Percentiles rank a stretch among this genome's conserved stretches.
These are phyloP conservation scores for Lutjanus campechanus DNA, from an alignment of 2,797 vertebrate genomes.

Conservation along the genomic window DNA sequence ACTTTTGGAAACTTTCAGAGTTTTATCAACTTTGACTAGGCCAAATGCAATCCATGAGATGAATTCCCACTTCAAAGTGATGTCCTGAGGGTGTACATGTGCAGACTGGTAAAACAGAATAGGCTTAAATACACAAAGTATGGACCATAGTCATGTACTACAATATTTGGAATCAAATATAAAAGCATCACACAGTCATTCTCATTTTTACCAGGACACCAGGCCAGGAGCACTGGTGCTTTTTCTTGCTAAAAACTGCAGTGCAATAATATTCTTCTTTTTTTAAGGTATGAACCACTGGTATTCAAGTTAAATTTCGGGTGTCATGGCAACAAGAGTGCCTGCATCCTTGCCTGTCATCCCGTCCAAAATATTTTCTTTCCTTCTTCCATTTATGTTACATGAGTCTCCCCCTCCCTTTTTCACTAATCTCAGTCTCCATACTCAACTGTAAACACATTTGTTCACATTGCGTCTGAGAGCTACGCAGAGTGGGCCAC, in stretches of 20 bases:
- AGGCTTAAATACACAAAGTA: background rate
- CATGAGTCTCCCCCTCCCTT: background rate
- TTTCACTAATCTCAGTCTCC: conserved; percentile 4
- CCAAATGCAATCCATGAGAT: conserved; percentile 1
- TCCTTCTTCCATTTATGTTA: background rate
- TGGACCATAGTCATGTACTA: background rate
- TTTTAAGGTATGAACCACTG: background rate
- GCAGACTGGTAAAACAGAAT: conserved; percentile 1
- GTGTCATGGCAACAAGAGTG: background rate
- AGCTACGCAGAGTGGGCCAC: conserved; percentile 8
- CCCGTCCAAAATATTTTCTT: background rate
- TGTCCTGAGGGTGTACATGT: background rate
- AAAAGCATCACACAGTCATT: background rate
- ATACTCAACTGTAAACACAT: conserved; percentile 47
- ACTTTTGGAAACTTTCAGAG: conserved; percentile 7
- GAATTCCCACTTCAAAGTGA: background rate
- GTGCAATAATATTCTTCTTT: background rate
- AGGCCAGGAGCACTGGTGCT: background rate
- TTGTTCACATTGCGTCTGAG: conserved; percentile 16
- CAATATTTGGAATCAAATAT: background rate
- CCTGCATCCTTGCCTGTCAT: background rate
- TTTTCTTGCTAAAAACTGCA: background rate
- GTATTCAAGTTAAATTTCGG: background rate
- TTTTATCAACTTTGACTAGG: conserved; percentile 6
- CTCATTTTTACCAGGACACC: background rate